These are phyloP conservation scores for Calliphora vicina DNA, from an alignment of 1,140 invertebrate species.

Conservation along the genomic window DNA sequence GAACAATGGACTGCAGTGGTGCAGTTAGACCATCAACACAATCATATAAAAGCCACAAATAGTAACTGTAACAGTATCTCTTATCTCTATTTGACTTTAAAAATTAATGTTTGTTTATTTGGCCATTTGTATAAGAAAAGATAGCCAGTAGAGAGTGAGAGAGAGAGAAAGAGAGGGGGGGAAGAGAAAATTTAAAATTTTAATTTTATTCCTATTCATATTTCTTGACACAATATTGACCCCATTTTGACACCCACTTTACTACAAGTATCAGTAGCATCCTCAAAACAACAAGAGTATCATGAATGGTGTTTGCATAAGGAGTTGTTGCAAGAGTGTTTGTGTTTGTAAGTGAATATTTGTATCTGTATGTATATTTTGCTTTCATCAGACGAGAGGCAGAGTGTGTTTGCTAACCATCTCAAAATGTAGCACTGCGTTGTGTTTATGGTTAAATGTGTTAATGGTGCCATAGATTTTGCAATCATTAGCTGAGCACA, in stretches of 20 bases:
- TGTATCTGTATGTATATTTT: neutral
- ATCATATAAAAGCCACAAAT: neutral
- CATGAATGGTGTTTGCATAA: neutral
- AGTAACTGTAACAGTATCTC: neutral
- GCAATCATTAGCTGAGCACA: neutral
- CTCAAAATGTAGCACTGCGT: neutral
- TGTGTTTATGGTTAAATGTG: conserved; percentile 3
- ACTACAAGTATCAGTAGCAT: neutral
- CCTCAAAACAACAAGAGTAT: neutral
- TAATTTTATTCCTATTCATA: no score
- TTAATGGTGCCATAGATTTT: neutral
- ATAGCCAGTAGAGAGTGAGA: no score
- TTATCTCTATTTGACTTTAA: neutral
- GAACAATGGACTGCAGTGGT: neutral
- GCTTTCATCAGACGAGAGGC: neutral
- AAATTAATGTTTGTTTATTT: neutral
- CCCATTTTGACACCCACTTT: neutral
- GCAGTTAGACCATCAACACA: neutral
- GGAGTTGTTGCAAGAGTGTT: neutral
- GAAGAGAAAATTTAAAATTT: neutral
- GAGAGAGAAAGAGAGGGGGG: neutral
- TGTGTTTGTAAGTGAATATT: neutral
- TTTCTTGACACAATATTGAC: neutral
- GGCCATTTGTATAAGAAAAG: no score
- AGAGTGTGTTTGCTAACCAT: neutral